A percentile compares a stretch with the other conserved stretches of the same genome.
These are phyloP conservation scores for Formica aserva DNA, from an alignment of 2,888 invertebrate genomes.

Conservation along the genomic window DNA sequence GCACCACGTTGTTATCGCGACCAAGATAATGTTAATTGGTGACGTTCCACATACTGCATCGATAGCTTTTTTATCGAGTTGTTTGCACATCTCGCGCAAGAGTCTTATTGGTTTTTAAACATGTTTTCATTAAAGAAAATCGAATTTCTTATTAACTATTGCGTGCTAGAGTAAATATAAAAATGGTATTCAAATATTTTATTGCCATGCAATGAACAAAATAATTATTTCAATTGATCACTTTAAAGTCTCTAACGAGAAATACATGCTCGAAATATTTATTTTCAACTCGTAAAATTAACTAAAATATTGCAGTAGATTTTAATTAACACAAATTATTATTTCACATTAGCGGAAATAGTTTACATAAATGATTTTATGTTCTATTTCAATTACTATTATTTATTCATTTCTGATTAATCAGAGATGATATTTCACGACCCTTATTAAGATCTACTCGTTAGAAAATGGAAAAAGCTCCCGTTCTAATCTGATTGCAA, in stretches of 20 bases:
- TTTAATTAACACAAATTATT: neutral
- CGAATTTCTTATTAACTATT: neutral
- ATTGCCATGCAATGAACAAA: neutral
- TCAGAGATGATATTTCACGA: neutral
- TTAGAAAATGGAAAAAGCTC: neutral
- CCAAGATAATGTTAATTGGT: slow-evolving; percentile 36
- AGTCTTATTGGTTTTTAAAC: neutral
- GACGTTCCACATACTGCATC: neutral
- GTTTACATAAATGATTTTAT: neutral
- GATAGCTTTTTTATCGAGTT: neutral
- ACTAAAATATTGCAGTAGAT: neutral
- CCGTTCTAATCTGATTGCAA: slow-evolving; percentile 11
- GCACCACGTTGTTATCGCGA: slow-evolving; percentile 11
- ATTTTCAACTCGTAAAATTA: neutral
- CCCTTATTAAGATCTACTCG: neutral
- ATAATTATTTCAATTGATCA: neutral
- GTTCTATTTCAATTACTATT: neutral
- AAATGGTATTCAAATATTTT: neutral
- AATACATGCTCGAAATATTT: no score
- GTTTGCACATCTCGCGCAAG: neutral
- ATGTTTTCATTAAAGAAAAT: neutral
- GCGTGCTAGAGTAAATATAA: neutral
- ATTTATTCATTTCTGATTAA: neutral
- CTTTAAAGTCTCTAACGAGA: no score
- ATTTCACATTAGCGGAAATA: neutral